Evolutionary conservation across 2,797 vertebrate genomes (phyloP).

Genomic region (Austrolebias charrua): DNA sequence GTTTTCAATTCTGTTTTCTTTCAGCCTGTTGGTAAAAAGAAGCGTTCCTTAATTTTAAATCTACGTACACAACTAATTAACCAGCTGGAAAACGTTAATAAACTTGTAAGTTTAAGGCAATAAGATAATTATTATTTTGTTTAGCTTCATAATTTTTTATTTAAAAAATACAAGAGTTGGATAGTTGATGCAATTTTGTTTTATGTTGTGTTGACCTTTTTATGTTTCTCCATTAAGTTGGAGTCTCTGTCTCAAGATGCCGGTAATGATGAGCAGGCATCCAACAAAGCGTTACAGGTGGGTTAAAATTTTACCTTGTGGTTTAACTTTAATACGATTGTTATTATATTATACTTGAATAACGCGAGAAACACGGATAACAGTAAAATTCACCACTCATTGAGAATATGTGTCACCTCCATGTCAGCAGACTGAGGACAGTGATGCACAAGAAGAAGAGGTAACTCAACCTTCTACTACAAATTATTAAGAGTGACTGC

Average conservation of each 20-base stretch:
- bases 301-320: neutral
- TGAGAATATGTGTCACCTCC: neutral
- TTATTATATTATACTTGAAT: no score
- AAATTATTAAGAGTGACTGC: no score
- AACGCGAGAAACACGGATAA: neutral
- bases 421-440: neutral
- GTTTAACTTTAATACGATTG: neutral
- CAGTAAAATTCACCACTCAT: neutral
- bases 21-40: conserved; percentile 30
- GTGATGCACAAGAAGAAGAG: neutral
- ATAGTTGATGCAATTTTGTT: neutral
- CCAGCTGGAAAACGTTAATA: conserved; percentile 57
- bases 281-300: conserved; percentile 22
- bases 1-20: neutral
- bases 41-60: conserved; percentile 40
- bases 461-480: neutral
- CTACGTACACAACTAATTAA: conserved; percentile 53
- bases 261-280: conserved; percentile 2
- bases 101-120: conserved; percentile 50
- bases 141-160: neutral
- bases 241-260: conserved; percentile 38
- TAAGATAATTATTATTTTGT: neutral
- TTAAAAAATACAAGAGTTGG: no score
- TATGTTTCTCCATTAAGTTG: conserved; percentile 34
- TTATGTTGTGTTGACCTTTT: neutral